Conservation (phyloP, 1,140 invertebrate genomes). For the Bacillus rossius region DNA sequence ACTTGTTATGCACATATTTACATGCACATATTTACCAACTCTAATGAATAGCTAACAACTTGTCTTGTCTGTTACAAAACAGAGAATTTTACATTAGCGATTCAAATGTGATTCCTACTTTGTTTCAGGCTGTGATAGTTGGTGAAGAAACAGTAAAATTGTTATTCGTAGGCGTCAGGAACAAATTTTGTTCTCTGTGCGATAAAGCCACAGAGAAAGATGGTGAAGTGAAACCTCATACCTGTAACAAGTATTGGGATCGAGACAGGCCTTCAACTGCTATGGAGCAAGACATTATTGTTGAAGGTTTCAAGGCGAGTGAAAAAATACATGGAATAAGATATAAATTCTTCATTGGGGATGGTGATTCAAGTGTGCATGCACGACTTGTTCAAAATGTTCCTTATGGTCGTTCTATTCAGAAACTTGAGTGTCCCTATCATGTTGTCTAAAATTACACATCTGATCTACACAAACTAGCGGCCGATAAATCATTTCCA, state of each 20-base stretch:
- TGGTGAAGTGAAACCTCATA: slow-evolving; percentile 19
- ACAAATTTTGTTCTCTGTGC: slow-evolving; percentile 39
- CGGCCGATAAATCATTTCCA: too few relatives aligned
- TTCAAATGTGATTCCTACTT: too few relatives aligned
- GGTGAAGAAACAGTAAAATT: too few relatives aligned
- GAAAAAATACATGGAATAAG: slow-evolving; percentile 35
- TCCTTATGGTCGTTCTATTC: slow-evolving; percentile 7
- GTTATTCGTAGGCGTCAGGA: slow-evolving; percentile 33
- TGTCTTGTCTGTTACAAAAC: too few relatives aligned
- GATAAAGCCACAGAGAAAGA: slow-evolving; percentile 19
- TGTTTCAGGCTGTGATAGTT: too few relatives aligned
- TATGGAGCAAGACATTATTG: slow-evolving; percentile 39
- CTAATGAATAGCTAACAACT: too few relatives aligned
- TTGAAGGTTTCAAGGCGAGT: slow-evolving; percentile 37
- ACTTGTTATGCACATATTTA: too few relatives aligned
- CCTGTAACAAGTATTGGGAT: slow-evolving; percentile 35
- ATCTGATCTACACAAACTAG: too few relatives aligned
- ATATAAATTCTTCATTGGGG: slow-evolving; percentile 37
- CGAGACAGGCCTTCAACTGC: slow-evolving; percentile 23
- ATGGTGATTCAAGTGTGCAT: slow-evolving; percentile 41
- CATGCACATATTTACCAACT: too few relatives aligned
- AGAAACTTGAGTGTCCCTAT: too few relatives aligned
- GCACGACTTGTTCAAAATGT: slow-evolving; percentile 28
- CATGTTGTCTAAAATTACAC: too few relatives aligned
- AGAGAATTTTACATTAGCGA: too few relatives aligned